phyloP scores from a whole-genome alignment of 2,797 vertebrate species.

The Hirundo rustica region DNA sequence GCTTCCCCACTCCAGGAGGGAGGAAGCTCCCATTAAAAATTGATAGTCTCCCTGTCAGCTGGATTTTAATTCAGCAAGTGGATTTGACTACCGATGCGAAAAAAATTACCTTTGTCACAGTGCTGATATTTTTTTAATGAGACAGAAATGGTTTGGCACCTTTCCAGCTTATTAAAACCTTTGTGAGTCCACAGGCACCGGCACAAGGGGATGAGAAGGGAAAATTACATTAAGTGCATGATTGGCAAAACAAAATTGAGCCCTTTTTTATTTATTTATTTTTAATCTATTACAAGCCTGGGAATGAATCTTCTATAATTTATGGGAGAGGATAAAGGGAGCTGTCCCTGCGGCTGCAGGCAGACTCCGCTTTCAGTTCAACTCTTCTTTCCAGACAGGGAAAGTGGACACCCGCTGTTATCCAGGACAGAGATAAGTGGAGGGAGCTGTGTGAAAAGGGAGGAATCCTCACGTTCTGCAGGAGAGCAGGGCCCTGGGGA shows the following conservation, averaged over 20 bases:
- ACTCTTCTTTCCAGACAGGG: background rate
- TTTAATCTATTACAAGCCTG: background rate
- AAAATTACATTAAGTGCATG: background rate
- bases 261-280: constrained; percentile 11
- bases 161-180: constrained; percentile 18
- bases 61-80: background rate
- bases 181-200: background rate
- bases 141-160: background rate
- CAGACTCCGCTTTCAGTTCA: background rate
- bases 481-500: background rate
- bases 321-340: background rate
- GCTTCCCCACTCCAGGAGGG: background rate
- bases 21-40: background rate
- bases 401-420: background rate
- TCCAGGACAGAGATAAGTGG: background rate
- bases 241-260: background rate
- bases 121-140: constrained; percentile 25
- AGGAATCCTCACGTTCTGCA: fast-evolving
- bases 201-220: background rate
- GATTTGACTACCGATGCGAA: background rate
- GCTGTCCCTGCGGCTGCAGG: background rate
- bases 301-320: constrained; percentile 15
- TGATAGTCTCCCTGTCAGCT: background rate
- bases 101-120: background rate
- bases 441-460: background rate